phyloP scores from a whole-genome alignment of 1,140 invertebrate genomes.

The Adoxophyes honmai region DNA sequence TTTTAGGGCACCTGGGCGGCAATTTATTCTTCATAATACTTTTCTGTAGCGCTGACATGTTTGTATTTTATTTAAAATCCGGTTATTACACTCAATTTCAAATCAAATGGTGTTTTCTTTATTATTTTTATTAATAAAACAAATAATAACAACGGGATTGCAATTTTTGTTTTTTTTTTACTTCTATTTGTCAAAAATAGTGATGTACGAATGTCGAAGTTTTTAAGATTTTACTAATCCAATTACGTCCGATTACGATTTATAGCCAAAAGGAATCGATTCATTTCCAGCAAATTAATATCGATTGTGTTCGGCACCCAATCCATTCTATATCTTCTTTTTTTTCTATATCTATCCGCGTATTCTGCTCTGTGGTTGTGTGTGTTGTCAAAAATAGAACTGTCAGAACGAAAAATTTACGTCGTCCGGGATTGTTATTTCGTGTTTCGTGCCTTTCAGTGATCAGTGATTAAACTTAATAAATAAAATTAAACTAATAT shows the following conservation, averaged over 20 bases:
- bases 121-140: neutral
- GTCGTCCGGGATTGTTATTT: neutral
- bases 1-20: slow-evolving; percentile 77
- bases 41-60: slow-evolving; percentile 83
- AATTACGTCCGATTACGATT: too few species aligned
- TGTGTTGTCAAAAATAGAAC: neutral
- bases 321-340: too few species aligned
- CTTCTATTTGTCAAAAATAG: slow-evolving; percentile 30
- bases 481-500: too few species aligned
- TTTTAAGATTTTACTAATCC: too few species aligned
- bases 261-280: too few species aligned
- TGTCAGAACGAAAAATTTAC: too few species aligned
- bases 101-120: slow-evolving; percentile 2
- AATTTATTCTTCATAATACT: slow-evolving; percentile 82
- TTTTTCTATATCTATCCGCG: too few species aligned
- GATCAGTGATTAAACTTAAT: too few species aligned
- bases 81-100: neutral
- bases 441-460: neutral
- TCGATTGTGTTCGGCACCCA: too few species aligned
- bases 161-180: slow-evolving; percentile 6
- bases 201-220: neutral
- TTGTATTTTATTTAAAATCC: neutral
- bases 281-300: too few species aligned
- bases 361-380: neutral
- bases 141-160: slow-evolving; percentile 13